Conservation (phyloP, 2,797 vertebrate genomes). For the Alectoris magna region DNA sequence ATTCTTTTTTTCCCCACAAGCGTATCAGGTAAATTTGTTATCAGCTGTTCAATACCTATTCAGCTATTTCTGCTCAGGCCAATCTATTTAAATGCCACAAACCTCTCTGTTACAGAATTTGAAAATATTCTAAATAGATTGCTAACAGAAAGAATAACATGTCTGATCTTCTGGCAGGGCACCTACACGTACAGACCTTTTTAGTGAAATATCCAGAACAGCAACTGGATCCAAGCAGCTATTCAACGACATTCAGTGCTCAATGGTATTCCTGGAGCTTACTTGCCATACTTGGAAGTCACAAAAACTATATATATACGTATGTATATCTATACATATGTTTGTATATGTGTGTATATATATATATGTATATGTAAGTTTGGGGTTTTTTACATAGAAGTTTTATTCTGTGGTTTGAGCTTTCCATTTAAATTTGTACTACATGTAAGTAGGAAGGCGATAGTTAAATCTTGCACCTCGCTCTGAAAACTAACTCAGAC, state of each 20-base stretch:
- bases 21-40: background rate
- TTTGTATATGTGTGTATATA: too few relatives aligned
- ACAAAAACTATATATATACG: too few relatives aligned
- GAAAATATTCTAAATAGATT: constrained; percentile 11
- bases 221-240: background rate
- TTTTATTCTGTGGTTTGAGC: background rate
- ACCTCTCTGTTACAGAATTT: background rate
- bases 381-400: background rate
- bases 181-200: background rate
- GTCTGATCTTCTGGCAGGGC: background rate
- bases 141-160: constrained; percentile 10
- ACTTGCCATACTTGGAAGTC: too few relatives aligned
- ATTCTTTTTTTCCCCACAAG: background rate
- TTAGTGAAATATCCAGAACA: background rate
- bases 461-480: background rate
- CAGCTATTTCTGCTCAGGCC: background rate
- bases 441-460: background rate
- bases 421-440: rapidly evolving
- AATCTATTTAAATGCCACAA: background rate
- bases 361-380: too few relatives aligned
- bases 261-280: background rate
- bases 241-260: background rate
- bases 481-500: background rate
- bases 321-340: too few relatives aligned
- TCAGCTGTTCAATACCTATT: background rate